Conservation (phyloP, 2,888 invertebrate species). For the Smittia sp. region DNA sequence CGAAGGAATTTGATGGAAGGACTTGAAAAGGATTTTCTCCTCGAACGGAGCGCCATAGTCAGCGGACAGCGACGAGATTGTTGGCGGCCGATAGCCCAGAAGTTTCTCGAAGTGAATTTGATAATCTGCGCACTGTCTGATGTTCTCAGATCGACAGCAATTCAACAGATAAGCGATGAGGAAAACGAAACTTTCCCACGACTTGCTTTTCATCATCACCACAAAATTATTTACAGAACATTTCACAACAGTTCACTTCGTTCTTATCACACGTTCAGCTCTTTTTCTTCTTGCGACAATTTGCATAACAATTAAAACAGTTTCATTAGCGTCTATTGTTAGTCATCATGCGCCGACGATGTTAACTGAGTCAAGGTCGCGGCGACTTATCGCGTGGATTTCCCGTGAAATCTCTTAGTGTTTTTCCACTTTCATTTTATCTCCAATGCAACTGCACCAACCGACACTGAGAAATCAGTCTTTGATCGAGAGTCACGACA, state of each 20-base stretch:
- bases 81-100: slow-evolving; percentile 51
- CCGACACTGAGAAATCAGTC: too few relatives aligned
- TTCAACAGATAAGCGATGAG: not conserved
- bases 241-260: too few relatives aligned
- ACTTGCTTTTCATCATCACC: not conserved
- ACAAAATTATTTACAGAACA: too few relatives aligned
- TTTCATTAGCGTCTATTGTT: not conserved
- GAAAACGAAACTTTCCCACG: not conserved
- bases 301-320: not conserved
- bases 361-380: slow-evolving; percentile 13
- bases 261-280: not conserved
- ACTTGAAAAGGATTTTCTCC: slow-evolving; percentile 2
- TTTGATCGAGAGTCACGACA: too few relatives aligned
- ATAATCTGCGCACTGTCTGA: slow-evolving; percentile 49
- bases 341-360: not conserved
- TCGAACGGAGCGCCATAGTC: not conserved
- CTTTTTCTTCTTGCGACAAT: not conserved
- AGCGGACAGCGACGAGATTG: slow-evolving; percentile 43
- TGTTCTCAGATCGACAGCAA: too few relatives aligned
- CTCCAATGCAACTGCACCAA: too few relatives aligned
- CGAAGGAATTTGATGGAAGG: slow-evolving; percentile 2
- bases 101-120: slow-evolving; percentile 53
- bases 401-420: too few relatives aligned
- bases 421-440: too few relatives aligned
- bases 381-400: too few relatives aligned